A percentile compares a stretch with the other conserved stretches of the same genome.
These are phyloP conservation scores for Dicycla oo DNA, from an alignment of 2,888 invertebrate species.

Conservation along the genomic window DNA sequence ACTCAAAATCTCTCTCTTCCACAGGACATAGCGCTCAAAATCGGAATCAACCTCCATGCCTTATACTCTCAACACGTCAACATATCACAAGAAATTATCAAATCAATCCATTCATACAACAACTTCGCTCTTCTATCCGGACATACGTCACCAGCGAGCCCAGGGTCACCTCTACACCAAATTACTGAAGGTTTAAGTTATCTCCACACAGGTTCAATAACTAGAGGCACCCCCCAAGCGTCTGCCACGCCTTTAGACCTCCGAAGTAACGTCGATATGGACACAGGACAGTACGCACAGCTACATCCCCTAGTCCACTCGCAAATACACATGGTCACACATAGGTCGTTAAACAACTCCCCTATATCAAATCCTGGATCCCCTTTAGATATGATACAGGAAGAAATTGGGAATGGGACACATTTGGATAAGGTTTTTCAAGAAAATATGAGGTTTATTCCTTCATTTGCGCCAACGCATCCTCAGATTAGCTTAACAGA, in stretches of 20 bases:
- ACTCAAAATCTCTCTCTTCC: conserved; percentile 10
- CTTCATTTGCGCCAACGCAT: conserved; percentile 83
- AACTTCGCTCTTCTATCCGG: conserved; percentile 75
- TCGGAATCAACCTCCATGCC: conserved; percentile 89
- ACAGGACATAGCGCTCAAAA: conserved; percentile 87
- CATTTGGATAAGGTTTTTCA: conserved; percentile 64
- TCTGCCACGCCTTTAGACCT: conserved; percentile 90
- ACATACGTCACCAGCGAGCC: conserved; percentile 75
- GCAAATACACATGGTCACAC: conserved; percentile 85
- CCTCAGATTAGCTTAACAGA: conserved; percentile 98
- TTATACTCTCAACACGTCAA: conserved; percentile 75
- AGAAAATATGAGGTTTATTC: conserved; percentile 65
- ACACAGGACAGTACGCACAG: conserved; percentile 81
- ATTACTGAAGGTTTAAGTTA: conserved; percentile 93
- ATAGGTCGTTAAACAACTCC: conserved; percentile 91
- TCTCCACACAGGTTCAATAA: conserved; percentile 94
- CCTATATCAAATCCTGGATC: conserved; percentile 92
- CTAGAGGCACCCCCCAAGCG: conserved; percentile 92
- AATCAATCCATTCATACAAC: conserved; percentile 77
- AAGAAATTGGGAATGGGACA: conserved; percentile 89
- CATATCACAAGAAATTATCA: conserved; percentile 80
- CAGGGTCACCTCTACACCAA: conserved; percentile 91
- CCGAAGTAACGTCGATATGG: conserved; percentile 89
- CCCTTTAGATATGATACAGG: conserved; percentile 94
- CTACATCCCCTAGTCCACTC: conserved; percentile 85